Evolutionary conservation across 2,888 invertebrate species (phyloP), one percentile per base, ranked within the genome.

Genomic region (Epirrita christyi): DNA sequence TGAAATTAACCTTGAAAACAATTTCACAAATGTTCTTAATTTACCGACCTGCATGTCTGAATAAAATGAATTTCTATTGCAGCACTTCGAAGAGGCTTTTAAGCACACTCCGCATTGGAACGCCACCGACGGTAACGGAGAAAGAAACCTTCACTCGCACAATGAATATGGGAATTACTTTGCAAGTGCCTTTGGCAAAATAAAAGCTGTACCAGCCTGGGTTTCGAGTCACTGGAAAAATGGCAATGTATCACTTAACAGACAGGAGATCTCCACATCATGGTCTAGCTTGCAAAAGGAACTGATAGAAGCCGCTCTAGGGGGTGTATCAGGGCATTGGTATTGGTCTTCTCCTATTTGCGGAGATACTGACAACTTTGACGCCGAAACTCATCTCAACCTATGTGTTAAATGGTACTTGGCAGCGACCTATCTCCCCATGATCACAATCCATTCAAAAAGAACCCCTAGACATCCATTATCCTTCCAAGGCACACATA

Each of bases 391-490:
- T 2, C 92, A 93, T 47, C 83, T 86, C 10, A 79, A 79, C 10
- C 75, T 95, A 4, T 96, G 96, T 63, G 77, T 94, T 0, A 91
- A 94, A 63, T 96, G 96, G 96, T 94, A 94, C 63, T 92, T 94
- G 77, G 91, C 95, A 6, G 94, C 94, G 0, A 93, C 94, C 0
- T 94, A 94, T 47, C 87, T 95, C 71, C 96, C 96, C 0, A 78
- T 94, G 66, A 85, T 94, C 32, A 87, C 92, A 61, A 87, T 93
- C 41, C 85, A 92, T 51, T 93, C 93, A 0, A 87, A 83, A 56
- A 11, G 66, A 5, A 75, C 80, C 29, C 61, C 72, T 8, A 81
- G 92, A 72, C 86, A 93, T 72, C 93, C 93, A 0, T 59, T 85
- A 4, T 85, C 86, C 13, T 92, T 94, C 50, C 68, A 77, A 15